Base-by-base conservation (phyloP, 2,888 invertebrate species). In the Drosophila anomelani region DNA sequence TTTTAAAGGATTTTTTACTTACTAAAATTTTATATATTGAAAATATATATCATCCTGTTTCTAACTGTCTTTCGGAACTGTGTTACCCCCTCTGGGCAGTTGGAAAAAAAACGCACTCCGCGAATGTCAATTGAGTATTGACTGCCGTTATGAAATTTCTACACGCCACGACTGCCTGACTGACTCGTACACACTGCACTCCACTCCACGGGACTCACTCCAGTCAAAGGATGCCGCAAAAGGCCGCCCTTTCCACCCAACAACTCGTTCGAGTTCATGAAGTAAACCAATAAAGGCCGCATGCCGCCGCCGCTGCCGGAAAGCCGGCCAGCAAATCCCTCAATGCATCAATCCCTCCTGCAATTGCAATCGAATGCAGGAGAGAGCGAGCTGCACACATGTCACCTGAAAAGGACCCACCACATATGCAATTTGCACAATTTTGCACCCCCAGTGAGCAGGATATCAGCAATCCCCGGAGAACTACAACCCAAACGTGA, bases 101-200 rank as follows among this genome's bases (percentile, higher is more conserved):
- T 32, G 17, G 32, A n/a, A 41, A 29, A 56, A 69, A 47, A 44
- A 20, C 36, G 26, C 70, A 71, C 58, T 68, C 71, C 71, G 41
- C 71, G 88, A 87, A 90, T 87, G 87, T 87, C 86, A 89, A 87
- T 90, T 87, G 86, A 87, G 88, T 88, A 89, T 89, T 81, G n/a
- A 41, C 67, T 71, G 54, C 75, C 86, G 86, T 88, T 85, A 89
- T 85, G 89, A 85, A 88, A 85, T 85, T 89, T 88, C 80, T 76
- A 72, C 89, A 89, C 89, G 88, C 75, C 68, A 71, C 85, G 64
- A 81, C 77, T 71, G 78, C 59, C 76, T 74, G 85, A 57, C 77
- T 68, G 81, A 67, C 70, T 68, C 62, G 13, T n/a, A 20, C 26
- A 36, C 61, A 17, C 29, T 57, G 2, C 32, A 12, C 38, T 34